phyloP scores from a whole-genome alignment of 1,140 invertebrate genomes.

The Glossosoma conforme region DNA sequence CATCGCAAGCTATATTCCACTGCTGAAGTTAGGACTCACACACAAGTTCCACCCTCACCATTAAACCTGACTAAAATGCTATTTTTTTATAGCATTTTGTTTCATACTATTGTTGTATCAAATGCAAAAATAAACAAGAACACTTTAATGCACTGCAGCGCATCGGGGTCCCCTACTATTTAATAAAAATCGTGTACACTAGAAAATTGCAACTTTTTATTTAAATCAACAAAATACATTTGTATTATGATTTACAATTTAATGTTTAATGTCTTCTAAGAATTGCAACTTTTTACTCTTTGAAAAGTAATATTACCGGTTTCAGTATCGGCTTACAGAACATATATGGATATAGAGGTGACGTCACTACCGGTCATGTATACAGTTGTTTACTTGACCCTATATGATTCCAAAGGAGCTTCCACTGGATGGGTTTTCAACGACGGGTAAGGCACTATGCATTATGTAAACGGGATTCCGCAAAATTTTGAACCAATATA shows the following conservation, averaged over 20 bases:
- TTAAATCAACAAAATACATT: no score
- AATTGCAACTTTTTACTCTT: neutral
- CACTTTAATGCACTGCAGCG: neutral
- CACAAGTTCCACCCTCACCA: no score
- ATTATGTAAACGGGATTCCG: conserved; percentile 3
- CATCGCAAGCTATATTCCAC: no score
- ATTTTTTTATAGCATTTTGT: no score
- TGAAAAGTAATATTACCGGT: conserved; percentile 4
- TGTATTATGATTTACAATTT: no score
- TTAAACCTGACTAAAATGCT: no score
- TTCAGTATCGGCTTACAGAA: conserved; percentile 21
- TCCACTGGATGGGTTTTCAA: conserved; percentile 17
- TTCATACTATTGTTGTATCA: no score
- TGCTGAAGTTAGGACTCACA: no score
- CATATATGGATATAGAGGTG: conserved; percentile 8
- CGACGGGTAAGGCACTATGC: conserved; percentile 10
- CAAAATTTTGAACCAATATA: no score
- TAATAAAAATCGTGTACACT: neutral
- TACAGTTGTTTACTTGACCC: conserved; percentile 9
- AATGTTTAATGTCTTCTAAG: no score
- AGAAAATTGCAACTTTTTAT: no score
- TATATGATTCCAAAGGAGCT: conserved; percentile 18
- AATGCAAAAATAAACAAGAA: no score
- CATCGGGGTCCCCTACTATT: neutral
- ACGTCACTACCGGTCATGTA: conserved; percentile 18